phyloP scores from a whole-genome alignment of 2,888 invertebrate genomes.

The Sylvicola fuscatus region DNA sequence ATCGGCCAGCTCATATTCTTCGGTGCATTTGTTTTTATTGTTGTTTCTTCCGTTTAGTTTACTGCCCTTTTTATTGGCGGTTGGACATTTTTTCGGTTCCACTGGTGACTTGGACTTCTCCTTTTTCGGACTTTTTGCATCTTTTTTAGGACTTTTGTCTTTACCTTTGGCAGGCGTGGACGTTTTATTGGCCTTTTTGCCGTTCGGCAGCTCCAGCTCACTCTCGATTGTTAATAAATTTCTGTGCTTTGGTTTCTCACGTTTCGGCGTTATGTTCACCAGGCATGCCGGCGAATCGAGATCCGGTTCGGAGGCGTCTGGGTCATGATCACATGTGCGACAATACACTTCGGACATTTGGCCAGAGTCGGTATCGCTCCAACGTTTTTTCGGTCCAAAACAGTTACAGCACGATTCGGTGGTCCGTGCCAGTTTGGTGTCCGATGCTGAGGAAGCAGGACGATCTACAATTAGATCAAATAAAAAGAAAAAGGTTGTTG shows the following conservation, averaged over 20 bases:
- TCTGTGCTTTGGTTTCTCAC: constrained; percentile 16
- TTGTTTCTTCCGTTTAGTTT: constrained; percentile 11
- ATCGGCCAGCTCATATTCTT: constrained; percentile 35
- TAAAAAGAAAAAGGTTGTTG: constrained; percentile 2
- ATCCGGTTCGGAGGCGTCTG: constrained; percentile 9
- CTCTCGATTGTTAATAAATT: constrained; percentile 23
- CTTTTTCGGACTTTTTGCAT: constrained; percentile 10
- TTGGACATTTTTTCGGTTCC: constrained; percentile 7
- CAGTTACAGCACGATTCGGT: constrained; percentile 23
- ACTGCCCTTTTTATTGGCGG: neutral
- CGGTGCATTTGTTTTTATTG: constrained; percentile 10
- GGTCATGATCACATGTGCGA: constrained; percentile 21
- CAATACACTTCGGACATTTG: constrained; percentile 39
- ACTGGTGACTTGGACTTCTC: constrained; percentile 2
- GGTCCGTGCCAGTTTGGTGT: constrained; percentile 17
- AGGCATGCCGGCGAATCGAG: constrained; percentile 31
- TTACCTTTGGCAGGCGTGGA: neutral
- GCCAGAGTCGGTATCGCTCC: constrained; percentile 18
- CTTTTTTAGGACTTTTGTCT: constrained; percentile 7
- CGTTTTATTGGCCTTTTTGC: constrained; percentile 12
- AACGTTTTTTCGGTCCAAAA: constrained; percentile 19
- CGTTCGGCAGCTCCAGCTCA: constrained; percentile 17
- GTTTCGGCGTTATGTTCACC: constrained; percentile 21
- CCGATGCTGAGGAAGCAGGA: constrained; percentile 28
- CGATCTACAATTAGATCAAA: constrained; percentile 21